Percentiles rank a stretch among this genome's conserved stretches.
These are phyloP conservation scores for Champsocephalus esox DNA, from an alignment of 2,797 vertebrate species.

Conservation along the genomic window DNA sequence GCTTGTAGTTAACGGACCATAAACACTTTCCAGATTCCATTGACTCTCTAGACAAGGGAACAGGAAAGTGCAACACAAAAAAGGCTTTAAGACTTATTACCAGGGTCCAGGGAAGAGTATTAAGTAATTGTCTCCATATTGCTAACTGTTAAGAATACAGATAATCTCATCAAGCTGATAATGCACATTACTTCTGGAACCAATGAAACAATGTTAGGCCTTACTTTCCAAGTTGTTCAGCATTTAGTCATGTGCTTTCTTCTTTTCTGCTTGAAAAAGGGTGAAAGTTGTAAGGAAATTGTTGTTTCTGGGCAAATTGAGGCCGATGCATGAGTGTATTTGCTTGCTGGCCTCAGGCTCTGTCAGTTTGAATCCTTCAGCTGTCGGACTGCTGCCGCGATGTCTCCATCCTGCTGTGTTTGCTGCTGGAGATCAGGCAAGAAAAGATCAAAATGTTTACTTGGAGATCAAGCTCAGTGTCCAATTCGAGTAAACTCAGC, in stretches of 20 bases:
- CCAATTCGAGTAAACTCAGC: conserved; percentile 8
- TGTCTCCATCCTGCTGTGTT: conserved; percentile 19
- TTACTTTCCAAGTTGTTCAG: not conserved
- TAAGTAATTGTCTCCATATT: too few species aligned
- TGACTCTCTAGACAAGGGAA: too few species aligned
- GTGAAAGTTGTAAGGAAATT: not conserved
- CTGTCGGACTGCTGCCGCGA: conserved; percentile 15
- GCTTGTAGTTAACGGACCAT: too few species aligned
- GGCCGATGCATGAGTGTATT: conserved; percentile 39
- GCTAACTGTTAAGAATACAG: too few species aligned
- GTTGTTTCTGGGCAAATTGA: conserved; percentile 8
- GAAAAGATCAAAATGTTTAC: conserved; percentile 19
- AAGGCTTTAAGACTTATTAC: too few species aligned
- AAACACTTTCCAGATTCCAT: too few species aligned
- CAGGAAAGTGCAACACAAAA: too few species aligned
- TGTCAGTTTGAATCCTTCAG: conserved; percentile 31
- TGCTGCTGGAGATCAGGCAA: conserved; percentile 25
- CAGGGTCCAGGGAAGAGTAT: too few species aligned
- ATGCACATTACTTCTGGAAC: too few species aligned
- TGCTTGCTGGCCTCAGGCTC: conserved; percentile 13
- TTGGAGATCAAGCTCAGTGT: conserved; percentile 16
- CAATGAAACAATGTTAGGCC: too few species aligned
- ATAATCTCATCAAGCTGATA: too few species aligned
- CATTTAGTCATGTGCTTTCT: conserved; percentile 1
- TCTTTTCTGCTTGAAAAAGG: not conserved